phyloP scores from a whole-genome alignment of 1,140 invertebrate species.

The Sinella curviseta region DNA sequence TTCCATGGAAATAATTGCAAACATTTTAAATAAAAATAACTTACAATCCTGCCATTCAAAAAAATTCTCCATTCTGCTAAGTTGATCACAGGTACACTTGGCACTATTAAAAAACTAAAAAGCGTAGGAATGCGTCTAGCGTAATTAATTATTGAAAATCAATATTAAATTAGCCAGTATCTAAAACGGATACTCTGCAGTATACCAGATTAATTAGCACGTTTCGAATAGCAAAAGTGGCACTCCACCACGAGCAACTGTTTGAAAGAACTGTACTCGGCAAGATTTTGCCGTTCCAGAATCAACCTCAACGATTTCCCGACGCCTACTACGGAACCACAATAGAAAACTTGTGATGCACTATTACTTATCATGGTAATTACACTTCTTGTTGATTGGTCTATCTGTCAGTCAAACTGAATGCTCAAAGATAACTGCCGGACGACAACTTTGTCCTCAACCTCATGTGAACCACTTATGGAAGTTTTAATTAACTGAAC shows the following conservation, averaged over 20 bases:
- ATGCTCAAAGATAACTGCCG: not conserved
- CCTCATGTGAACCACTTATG: too few relatives aligned
- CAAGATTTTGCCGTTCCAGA: not conserved
- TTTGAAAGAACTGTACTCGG: too few relatives aligned
- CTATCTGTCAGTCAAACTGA: not conserved
- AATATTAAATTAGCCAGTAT: too few relatives aligned
- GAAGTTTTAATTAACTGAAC: not conserved
- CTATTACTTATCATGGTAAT: not conserved
- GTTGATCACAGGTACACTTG: too few relatives aligned
- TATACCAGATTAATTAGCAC: too few relatives aligned
- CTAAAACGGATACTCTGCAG: too few relatives aligned
- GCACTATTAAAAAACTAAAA: too few relatives aligned
- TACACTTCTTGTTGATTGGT: not conserved
- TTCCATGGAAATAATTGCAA: not conserved
- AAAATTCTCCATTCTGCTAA: not conserved
- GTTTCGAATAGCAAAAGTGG: too few relatives aligned
- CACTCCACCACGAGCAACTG: too few relatives aligned
- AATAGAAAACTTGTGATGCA: not conserved
- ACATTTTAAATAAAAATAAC: slow-evolving; percentile 2
- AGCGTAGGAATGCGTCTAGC: too few relatives aligned
- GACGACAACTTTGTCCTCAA: not conserved
- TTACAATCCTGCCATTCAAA: slow-evolving; percentile 18
- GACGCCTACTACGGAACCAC: not conserved
- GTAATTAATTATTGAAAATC: too few relatives aligned
- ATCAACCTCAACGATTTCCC: not conserved